A percentile compares a stretch with the other conserved stretches of the same genome.
These are phyloP conservation scores for Coranthus polyacanthus DNA, from an alignment of 2,797 vertebrate species.

Conservation along the genomic window DNA sequence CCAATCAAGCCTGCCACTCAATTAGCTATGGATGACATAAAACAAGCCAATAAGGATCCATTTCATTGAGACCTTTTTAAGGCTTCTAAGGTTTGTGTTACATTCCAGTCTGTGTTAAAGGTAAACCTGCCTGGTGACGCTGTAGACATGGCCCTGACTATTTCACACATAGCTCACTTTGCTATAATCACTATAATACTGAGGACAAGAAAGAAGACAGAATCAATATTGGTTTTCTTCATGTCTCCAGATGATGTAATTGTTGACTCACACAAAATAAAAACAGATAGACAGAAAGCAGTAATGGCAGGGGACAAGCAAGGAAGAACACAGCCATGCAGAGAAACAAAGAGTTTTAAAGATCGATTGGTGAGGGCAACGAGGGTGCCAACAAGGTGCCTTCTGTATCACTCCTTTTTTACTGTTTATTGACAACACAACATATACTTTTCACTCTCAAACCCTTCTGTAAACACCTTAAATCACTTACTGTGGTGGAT, in stretches of 20 bases:
- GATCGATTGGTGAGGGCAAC: conserved; percentile 34
- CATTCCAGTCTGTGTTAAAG: not conserved
- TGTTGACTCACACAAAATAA: conserved; percentile 47
- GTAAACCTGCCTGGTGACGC: conserved; percentile 16
- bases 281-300: conserved; percentile 39
- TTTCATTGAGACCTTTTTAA: conserved; percentile 44
- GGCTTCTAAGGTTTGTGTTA: not conserved
- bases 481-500: not conserved
- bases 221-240: conserved; percentile 60
- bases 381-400: conserved; percentile 16
- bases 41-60: conserved; percentile 48
- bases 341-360: conserved; percentile 27
- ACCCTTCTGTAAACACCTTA: not conserved
- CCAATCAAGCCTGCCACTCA: conserved; percentile 76
- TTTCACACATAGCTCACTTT: conserved; percentile 22
- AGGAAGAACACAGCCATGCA: conserved; percentile 1
- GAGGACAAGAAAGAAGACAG: conserved; percentile 41
- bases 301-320: conserved; percentile 52
- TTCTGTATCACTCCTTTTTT: conserved; percentile 9
- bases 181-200: conserved; percentile 32
- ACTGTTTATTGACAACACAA: conserved; percentile 29
- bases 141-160: conserved; percentile 2
- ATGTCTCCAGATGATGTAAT: conserved; percentile 53
- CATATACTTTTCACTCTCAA: conserved; percentile 8
- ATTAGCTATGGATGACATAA: conserved; percentile 61